Evolutionary conservation across 2,888 invertebrate species (phyloP).

Genomic region (Lottia scabra): DNA sequence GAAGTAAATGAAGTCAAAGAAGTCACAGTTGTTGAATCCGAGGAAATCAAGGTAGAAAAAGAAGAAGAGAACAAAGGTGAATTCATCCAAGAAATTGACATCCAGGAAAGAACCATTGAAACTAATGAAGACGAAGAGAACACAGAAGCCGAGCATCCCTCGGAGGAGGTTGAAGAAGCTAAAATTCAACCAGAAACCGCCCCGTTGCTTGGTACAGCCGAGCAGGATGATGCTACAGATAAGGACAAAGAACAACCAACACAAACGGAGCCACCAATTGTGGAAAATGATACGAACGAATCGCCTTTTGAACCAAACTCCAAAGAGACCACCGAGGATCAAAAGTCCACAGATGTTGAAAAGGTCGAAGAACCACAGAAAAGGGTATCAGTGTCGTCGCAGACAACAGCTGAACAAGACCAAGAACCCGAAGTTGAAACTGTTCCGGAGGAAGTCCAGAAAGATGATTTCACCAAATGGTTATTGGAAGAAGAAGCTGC

Average conservation of each 20-base stretch:
- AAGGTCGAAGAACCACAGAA: not conserved
- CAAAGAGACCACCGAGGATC: not conserved
- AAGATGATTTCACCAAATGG: not conserved
- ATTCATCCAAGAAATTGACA: no score
- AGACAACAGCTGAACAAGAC: not conserved
- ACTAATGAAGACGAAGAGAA: not conserved
- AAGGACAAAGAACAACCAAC: no score
- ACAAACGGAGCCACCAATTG: no score
- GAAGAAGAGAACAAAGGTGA: not conserved
- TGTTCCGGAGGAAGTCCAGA: not conserved
- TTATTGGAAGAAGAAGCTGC: not conserved
- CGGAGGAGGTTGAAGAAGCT: no score
- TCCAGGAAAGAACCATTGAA: no score
- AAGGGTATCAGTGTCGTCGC: not conserved
- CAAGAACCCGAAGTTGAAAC: not conserved
- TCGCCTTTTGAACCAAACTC: no score
- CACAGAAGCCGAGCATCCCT: not conserved
- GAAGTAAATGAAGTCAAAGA: not conserved
- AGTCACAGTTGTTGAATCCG: not conserved
- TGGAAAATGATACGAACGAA: no score
- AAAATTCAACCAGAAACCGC: no score
- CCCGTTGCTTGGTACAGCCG: no score
- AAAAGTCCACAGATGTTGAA: not conserved
- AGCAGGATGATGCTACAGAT: no score
- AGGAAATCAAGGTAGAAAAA: not conserved